Base-by-base conservation (phyloP, 2,797 vertebrate species). In the Yasuhikotakia modesta region DNA sequence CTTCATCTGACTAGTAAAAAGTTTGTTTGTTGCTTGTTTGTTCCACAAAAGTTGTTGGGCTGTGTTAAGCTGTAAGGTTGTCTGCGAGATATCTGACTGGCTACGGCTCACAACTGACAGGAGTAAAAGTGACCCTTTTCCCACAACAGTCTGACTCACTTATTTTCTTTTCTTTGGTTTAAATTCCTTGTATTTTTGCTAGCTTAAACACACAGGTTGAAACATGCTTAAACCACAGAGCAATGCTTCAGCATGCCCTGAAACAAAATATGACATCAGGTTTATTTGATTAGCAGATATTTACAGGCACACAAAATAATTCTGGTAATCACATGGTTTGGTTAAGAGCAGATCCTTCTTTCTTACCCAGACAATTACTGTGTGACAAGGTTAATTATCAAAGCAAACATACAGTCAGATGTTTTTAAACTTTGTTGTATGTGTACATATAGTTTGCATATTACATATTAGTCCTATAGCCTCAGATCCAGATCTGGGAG, bases 141-240 rank as follows among this genome's bases (percentile, higher is more conserved):
- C 21, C 60, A 78, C 30, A 64, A 8, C 16, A 64, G 68, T 78
- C n/a, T n/a, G 30, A 46, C 46, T 46, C 60, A 45, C 48, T 70
- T 43, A 39, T 53, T 70, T 66, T 84, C 45, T 32, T 55, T 70
- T 16, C 32, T 43, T 73, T 19, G 1, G 19, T 50, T 22, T 39
- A 24, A 21, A 75, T 21, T 75, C 63, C 58, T 55, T 17, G 30
- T n/a, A 53, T 68, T 80, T 55, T 46, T 32, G 19, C 30, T 76
- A 53, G 67, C 68, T 76, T 22, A 78, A 73, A 50, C 57, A n/a
- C 8, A 22, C 82, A 79, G 43, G 80, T 66, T 57, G 5, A 65
- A 79, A 84, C 82, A 79, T 43, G 79, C 45, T 74, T 63, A 6
- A 63, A 55, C 14, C 12, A 19, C 27, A 30, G 46, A 64, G 45